phyloP scores from a whole-genome alignment of 1,140 invertebrate genomes.

The Drosophila elegans region DNA sequence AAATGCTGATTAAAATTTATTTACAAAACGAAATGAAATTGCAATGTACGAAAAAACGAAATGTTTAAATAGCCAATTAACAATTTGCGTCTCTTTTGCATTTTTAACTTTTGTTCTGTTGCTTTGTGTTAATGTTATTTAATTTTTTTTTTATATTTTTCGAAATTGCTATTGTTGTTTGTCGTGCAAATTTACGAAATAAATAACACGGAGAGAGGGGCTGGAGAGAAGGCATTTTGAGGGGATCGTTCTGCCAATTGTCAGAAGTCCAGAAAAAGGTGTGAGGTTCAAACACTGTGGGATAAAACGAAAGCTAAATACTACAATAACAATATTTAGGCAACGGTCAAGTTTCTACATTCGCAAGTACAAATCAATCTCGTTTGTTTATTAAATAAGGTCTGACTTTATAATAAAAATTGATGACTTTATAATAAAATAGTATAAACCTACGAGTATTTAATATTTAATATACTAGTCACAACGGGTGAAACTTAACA shows the following conservation, averaged over 20 bases:
- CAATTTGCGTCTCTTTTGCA: constrained; percentile 64
- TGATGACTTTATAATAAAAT: too few species aligned
- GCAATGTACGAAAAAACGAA: constrained; percentile 27
- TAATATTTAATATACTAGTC: too few species aligned
- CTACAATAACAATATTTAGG: too few species aligned
- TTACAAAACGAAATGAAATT: constrained; percentile 58
- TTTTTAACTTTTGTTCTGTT: constrained; percentile 7
- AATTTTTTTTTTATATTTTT: constrained; percentile 7
- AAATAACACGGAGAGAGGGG: constrained; percentile 9
- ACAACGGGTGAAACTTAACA: too few species aligned
- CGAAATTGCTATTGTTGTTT: constrained; percentile 30
- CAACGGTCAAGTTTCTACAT: too few species aligned
- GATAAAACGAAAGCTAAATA: not conserved
- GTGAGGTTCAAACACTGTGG: constrained; percentile 27
- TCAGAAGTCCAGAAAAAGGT: constrained; percentile 49
- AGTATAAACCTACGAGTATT: too few species aligned
- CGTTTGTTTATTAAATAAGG: too few species aligned
- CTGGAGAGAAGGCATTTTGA: not conserved
- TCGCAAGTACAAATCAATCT: too few species aligned
- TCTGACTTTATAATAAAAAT: too few species aligned
- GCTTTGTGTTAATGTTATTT: constrained; percentile 22
- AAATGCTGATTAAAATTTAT: constrained; percentile 46
- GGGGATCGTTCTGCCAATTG: constrained; percentile 6
- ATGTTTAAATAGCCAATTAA: constrained; percentile 77
- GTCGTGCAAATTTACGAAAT: constrained; percentile 40